Conservation (phyloP, 2,888 invertebrate species). For the Andrena hattorfiana region DNA sequence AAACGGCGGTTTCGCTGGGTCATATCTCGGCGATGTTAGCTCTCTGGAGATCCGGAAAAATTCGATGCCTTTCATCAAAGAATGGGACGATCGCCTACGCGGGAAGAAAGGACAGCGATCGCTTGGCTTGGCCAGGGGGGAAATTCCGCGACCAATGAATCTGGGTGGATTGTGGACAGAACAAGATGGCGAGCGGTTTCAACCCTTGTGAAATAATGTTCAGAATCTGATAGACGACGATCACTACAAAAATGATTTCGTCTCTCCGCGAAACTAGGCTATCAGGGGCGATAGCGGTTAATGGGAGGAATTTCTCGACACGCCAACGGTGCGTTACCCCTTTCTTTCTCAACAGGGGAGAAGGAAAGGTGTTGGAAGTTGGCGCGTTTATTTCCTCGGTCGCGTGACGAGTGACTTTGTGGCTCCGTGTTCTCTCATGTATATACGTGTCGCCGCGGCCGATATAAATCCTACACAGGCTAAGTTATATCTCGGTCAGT, state of each 20-base stretch:
- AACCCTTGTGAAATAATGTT: slow-evolving; percentile 7
- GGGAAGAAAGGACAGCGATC: slow-evolving; percentile 16
- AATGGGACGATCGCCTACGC: slow-evolving; percentile 26
- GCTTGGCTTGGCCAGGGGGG: slow-evolving; percentile 10
- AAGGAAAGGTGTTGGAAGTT: not conserved
- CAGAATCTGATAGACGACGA: not conserved
- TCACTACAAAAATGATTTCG: not conserved
- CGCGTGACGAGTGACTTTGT: slow-evolving; percentile 43
- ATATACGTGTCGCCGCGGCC: slow-evolving; percentile 2
- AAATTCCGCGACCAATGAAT: slow-evolving; percentile 49
- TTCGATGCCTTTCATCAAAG: slow-evolving; percentile 31
- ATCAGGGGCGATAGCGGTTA: slow-evolving; percentile 2
- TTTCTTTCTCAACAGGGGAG: not conserved
- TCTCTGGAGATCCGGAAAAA: slow-evolving; percentile 43
- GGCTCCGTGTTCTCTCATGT: slow-evolving; percentile 13
- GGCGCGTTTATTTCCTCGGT: slow-evolving; percentile 9
- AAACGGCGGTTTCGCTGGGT: slow-evolving; percentile 43
- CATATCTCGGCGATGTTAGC: slow-evolving; percentile 39
- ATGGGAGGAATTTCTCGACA: slow-evolving; percentile 3
- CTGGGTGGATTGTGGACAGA: slow-evolving; percentile 33
- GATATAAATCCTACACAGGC: slow-evolving; percentile 22
- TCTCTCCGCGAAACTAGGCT: not conserved
- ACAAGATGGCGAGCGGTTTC: not conserved
- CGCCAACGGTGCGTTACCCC: slow-evolving; percentile 23
- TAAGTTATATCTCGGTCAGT: slow-evolving; percentile 40